Conservation (phyloP, 2,797 vertebrate genomes). For the Pangasius krempfi region DNA sequence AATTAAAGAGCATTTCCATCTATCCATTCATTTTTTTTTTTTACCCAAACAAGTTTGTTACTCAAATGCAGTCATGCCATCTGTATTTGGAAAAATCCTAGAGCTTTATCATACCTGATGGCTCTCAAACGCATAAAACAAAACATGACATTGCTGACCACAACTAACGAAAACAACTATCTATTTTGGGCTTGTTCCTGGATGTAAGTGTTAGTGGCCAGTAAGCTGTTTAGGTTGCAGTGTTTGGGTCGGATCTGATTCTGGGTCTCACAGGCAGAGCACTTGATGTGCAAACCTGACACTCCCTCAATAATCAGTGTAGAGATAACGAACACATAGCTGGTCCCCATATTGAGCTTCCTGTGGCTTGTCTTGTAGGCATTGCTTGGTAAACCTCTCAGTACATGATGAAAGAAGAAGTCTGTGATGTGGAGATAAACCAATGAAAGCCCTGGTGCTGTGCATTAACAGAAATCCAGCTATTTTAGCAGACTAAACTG, state of each 20-base stretch:
- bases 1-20: neutral
- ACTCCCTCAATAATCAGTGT: neutral
- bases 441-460: neutral
- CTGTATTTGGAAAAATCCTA: neutral
- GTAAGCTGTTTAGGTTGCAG: no score
- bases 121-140: neutral
- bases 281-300: neutral
- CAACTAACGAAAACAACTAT: neutral
- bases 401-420: neutral
- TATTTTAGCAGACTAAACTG: neutral
- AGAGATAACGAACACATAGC: neutral
- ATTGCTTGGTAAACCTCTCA: neutral
- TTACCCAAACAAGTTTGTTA: neutral
- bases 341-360: neutral
- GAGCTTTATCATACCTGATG: neutral
- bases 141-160: neutral
- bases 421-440: neutral
- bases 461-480: neutral
- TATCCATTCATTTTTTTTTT: neutral
- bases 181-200: neutral
- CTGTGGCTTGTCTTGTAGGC: neutral
- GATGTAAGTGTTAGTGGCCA: neutral
- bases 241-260: neutral
- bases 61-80: neutral
- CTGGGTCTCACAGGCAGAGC: neutral